phyloP scores from a whole-genome alignment of 1,140 invertebrate genomes.

The Centruroides sculpturatus region DNA sequence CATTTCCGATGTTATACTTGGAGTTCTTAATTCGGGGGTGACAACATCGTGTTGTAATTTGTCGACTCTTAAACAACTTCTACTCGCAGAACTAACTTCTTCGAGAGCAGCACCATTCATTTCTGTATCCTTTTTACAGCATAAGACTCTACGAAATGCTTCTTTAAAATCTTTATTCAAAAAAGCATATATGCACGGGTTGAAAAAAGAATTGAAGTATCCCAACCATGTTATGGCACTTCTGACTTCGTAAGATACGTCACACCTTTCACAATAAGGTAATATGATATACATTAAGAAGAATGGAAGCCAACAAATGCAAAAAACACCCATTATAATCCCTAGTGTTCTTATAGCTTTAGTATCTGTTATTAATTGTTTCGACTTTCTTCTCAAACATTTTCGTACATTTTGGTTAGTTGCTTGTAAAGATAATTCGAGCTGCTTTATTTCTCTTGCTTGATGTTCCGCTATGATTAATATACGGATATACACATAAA shows the following conservation, averaged over 20 bases:
- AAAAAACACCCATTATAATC: conserved; percentile 87
- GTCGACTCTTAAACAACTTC: background rate
- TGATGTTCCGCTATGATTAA: conserved; percentile 35
- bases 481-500: conserved; percentile 78
- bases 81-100: background rate
- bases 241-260: conserved; percentile 31
- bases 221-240: conserved; percentile 69
- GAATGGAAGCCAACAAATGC: conserved; percentile 91
- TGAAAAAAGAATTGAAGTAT: conserved; percentile 75
- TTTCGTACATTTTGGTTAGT: background rate
- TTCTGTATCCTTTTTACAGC: conserved; percentile 29
- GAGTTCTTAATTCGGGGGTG: conserved; percentile 5
- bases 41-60: background rate
- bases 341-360: conserved; percentile 91
- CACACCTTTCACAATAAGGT: conserved; percentile 49
- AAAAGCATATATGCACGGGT: conserved; percentile 85
- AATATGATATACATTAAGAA: conserved; percentile 74
- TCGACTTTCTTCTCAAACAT: conserved; percentile 14
- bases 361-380: conserved; percentile 18
- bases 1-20: conserved; percentile 5
- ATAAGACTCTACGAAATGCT: conserved; percentile 79
- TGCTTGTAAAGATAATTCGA: conserved; percentile 15
- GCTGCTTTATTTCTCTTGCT: conserved; percentile 19
- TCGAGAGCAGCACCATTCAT: background rate
- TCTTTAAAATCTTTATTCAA: conserved; percentile 80